Percentiles rank a stretch among this genome's conserved stretches.
Evolutionary conservation across 2,113 vertebrate genomes (phyloP).

Genomic region (human (Homo sapiens)): DNA sequence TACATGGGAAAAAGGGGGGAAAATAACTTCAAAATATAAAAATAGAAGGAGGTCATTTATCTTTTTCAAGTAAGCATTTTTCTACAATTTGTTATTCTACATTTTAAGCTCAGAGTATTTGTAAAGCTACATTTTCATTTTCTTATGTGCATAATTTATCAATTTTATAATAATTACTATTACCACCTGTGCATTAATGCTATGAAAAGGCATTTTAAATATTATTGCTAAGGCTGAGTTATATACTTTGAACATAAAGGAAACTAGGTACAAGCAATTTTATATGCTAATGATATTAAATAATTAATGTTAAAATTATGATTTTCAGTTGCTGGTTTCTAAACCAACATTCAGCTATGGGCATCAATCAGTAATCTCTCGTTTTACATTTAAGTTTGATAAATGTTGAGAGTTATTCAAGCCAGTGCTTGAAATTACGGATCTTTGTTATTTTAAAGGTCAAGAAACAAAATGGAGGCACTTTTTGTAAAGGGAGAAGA

Average conservation of each 20-base stretch:
- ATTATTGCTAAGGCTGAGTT: neutral
- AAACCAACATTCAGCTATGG: neutral
- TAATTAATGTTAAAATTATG: neutral
- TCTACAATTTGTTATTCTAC: neutral
- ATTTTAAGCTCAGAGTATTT: neutral
- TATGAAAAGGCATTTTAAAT: neutral
- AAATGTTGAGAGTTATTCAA: neutral
- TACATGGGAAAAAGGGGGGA: conserved; percentile 69
- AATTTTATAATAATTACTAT: neutral
- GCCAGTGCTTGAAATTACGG: neutral
- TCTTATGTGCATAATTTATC: neutral
- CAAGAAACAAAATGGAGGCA: neutral
- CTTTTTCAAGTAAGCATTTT: neutral
- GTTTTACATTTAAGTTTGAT: conserved; percentile 7
- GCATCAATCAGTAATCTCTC: neutral
- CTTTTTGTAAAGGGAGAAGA: neutral
- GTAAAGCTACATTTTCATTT: neutral
- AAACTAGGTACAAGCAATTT: neutral
- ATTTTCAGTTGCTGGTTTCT: conserved; percentile 5
- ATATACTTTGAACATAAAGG: neutral
- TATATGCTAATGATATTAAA: neutral
- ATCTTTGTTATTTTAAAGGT: neutral
- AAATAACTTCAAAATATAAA: neutral
- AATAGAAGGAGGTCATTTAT: neutral
- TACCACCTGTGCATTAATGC: neutral